Percentiles rank a stretch among this genome's conserved stretches.
Evolutionary conservation across 2,888 invertebrate species (phyloP).

Genomic region (Epinotia brunnichana): DNA sequence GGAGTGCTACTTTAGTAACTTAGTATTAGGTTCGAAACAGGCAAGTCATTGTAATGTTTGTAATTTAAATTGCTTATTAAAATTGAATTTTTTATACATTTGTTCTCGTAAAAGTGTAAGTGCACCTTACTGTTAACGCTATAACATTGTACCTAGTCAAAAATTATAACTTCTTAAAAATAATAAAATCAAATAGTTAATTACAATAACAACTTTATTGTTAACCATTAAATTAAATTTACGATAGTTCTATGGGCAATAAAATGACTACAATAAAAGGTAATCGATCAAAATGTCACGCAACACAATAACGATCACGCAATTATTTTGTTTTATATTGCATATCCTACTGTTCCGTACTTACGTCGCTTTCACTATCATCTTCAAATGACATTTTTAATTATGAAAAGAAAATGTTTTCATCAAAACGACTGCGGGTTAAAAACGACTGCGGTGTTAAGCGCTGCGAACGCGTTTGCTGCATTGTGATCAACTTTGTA

Average conservation of each 20-base stretch:
- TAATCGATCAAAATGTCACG: slow-evolving; percentile 28
- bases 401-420: neutral
- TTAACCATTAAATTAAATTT: slow-evolving; percentile 10
- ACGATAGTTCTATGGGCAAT: neutral
- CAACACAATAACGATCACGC: neutral
- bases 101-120: neutral
- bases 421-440: neutral
- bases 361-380: slow-evolving; percentile 40
- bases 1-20: neutral
- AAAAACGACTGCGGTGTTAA: slow-evolving; percentile 29
- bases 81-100: no score
- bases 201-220: neutral
- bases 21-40: neutral
- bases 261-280: slow-evolving; percentile 19
- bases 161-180: neutral
- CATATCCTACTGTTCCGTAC: slow-evolving; percentile 3
- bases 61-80: neutral
- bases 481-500: slow-evolving; percentile 23
- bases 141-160: neutral
- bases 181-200: neutral
- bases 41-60: neutral
- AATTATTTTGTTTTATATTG: neutral
- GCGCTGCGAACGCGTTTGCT: slow-evolving; percentile 26
- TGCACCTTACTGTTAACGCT: neutral
- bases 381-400: slow-evolving; percentile 26